Base-by-base conservation (phyloP, 1,140 invertebrate genomes). In the Thaumetopoea pityocampa region DNA sequence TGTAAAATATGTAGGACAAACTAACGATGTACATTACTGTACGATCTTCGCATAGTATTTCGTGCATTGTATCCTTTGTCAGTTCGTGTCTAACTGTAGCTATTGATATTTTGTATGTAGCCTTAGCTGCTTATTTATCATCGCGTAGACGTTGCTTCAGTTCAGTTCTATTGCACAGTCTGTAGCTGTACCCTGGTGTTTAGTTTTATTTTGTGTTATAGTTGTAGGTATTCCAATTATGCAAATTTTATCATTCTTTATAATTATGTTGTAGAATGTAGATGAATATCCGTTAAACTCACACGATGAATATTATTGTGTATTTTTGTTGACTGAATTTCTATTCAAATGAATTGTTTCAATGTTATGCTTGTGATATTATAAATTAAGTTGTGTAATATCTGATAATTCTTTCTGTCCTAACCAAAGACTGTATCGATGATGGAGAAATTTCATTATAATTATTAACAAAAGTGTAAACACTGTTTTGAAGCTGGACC, bases 401-500 rank as follows among this genome's bases (percentile, higher is more conserved):
- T 70, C 63, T 50, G 47, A 67, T 30, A 40, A 40, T 55, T 68
- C 58, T 77, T 45, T 70, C 68, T 81, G 63, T 79, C 60, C 72
- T 81, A 79, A 83, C 79, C 77, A 83, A 83, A 83, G 79, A 83
- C 74, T 83, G 76, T 74, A 72, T 61, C 59, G 64, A 69, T 30
- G 34, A 17, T 44, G 60, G 67, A 58, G 58, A 64, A 51, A 70
- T 73, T 66, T 66, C 51, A 52, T 42, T 51, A 55, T 53, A 49
- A 62, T 62, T 55, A 63, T 59, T 67, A 71, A 70, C 59, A 66
- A 50, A 45, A 49, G 15, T 43, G 24, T 50, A 36, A 51, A 43
- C 26, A 54, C 29, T 46, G 24, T 57, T 34, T 79, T 78, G 71
- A 66, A 76, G 60, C 67, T 71, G 76, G 73, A 80, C 76, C 76